Conservation (phyloP, 2,113 vertebrate species). For the Hyperopisus bebe region DNA sequence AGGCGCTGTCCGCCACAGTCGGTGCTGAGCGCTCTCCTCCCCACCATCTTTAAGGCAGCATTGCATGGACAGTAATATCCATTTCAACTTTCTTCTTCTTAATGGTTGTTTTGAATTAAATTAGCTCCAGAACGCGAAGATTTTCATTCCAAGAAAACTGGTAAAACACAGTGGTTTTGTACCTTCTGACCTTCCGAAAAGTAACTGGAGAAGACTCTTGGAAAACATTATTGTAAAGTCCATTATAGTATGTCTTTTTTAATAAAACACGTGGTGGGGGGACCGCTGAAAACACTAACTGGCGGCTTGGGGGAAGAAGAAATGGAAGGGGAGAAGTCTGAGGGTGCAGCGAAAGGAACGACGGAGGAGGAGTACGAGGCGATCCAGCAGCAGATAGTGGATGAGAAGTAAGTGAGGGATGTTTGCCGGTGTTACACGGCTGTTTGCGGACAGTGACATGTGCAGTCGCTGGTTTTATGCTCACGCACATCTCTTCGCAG, state of each 20-base stretch:
- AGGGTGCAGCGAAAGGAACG: conserved; percentile 86
- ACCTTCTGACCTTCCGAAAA: not conserved
- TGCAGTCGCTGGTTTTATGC: not conserved
- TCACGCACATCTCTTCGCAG: not conserved
- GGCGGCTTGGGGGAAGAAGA: conserved; percentile 77
- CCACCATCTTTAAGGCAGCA: not conserved
- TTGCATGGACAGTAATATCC: not conserved
- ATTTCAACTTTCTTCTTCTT: not conserved
- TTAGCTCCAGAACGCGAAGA: not conserved
- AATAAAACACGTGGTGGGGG: conserved; percentile 87
- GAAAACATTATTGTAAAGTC: conserved; percentile 10
- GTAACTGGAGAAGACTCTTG: conserved; percentile 18
- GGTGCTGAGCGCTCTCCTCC: conserved; percentile 50
- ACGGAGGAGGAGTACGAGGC: conserved; percentile 93
- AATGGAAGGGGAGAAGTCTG: conserved; percentile 72
- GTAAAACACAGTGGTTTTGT: not conserved
- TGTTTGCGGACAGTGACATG: not conserved
- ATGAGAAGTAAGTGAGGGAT: conserved; percentile 85
- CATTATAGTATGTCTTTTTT: conserved; percentile 76
- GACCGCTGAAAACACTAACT: conserved; percentile 84
- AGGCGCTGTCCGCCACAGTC: conserved; percentile 50
- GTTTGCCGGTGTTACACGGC: too few relatives aligned
- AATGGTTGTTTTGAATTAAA: not conserved
- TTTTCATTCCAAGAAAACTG: not conserved
- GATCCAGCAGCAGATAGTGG: conserved; percentile 92